Evolutionary conservation across 1,140 invertebrate species (phyloP).

Genomic region (Euwallacea fornicatus): DNA sequence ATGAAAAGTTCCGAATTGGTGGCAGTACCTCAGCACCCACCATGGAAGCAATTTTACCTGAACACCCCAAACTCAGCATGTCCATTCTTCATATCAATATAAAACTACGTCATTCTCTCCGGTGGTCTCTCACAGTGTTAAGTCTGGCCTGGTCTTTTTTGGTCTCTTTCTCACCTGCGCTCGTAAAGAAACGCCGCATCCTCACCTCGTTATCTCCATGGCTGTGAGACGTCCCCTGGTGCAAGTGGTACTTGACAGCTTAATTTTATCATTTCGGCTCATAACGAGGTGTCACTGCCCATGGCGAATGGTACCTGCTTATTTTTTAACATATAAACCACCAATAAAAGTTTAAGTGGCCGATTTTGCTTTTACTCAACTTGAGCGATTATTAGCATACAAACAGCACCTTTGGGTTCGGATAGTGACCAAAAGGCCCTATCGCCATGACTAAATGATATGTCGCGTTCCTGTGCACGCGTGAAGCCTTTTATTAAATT

Average conservation of each 20-base stretch:
- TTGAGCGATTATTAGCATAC: constrained; percentile 8
- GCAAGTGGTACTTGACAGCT: constrained; percentile 30
- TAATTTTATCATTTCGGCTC: constrained; percentile 28
- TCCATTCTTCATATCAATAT: constrained; percentile 27
- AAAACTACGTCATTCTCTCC: constrained; percentile 28
- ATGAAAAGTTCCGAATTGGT: no score
- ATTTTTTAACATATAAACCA: neutral
- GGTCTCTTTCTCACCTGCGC: constrained; percentile 7
- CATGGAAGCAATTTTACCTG: constrained; percentile 21
- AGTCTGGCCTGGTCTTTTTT: constrained; percentile 17
- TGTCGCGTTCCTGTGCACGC: constrained; percentile 35
- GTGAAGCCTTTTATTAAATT: constrained; percentile 34
- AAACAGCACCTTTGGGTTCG: constrained; percentile 7
- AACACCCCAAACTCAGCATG: constrained; percentile 11
- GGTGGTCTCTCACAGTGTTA: constrained; percentile 27
- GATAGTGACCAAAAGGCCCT: constrained; percentile 20
- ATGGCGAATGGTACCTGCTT: neutral
- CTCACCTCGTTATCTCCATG: constrained; percentile 33
- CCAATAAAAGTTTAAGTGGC: constrained; percentile 1
- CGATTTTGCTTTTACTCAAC: neutral
- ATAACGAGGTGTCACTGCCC: constrained; percentile 11
- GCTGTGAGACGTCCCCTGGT: constrained; percentile 12
- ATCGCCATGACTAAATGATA: constrained; percentile 36
- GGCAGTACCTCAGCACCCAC: neutral
- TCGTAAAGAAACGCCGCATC: constrained; percentile 28